Conservation (phyloP, 2,888 invertebrate species). For the Trichopoda pennipes region DNA sequence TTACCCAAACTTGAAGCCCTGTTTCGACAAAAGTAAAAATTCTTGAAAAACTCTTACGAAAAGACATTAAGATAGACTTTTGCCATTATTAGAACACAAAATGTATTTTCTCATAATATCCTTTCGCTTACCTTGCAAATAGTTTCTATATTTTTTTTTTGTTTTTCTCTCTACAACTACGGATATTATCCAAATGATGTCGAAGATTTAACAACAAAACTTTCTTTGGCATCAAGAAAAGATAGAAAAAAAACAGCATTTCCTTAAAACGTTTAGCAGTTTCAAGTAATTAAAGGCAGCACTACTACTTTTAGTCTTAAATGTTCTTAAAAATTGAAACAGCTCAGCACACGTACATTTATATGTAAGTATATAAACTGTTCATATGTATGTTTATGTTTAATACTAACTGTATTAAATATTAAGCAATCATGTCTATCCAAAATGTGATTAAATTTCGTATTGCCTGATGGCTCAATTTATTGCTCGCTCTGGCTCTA, state of each 20-base stretch:
- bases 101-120: constrained; percentile 62
- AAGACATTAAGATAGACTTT: constrained; percentile 61
- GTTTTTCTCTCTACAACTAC: constrained; percentile 35
- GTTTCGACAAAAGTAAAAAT: constrained; percentile 26
- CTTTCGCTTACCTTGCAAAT: constrained; percentile 63
- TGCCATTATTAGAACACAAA: constrained; percentile 65
- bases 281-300: constrained; percentile 61
- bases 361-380: background rate
- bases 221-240: constrained; percentile 28
- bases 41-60: constrained; percentile 48
- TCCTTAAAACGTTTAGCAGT: constrained; percentile 65
- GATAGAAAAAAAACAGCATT: constrained; percentile 23
- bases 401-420: background rate
- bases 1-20: constrained; percentile 1
- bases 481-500: too few species aligned
- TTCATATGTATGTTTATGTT: background rate
- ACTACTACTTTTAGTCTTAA: constrained; percentile 36
- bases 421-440: background rate
- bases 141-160: constrained; percentile 20
- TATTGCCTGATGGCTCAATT: too few species aligned
- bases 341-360: background rate
- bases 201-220: constrained; percentile 42
- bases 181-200: constrained; percentile 36
- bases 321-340: constrained; percentile 1
- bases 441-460: background rate